Evolutionary conservation across 2,113 vertebrate genomes (phyloP).

Genomic region (Microcebus griseorufus): DNA sequence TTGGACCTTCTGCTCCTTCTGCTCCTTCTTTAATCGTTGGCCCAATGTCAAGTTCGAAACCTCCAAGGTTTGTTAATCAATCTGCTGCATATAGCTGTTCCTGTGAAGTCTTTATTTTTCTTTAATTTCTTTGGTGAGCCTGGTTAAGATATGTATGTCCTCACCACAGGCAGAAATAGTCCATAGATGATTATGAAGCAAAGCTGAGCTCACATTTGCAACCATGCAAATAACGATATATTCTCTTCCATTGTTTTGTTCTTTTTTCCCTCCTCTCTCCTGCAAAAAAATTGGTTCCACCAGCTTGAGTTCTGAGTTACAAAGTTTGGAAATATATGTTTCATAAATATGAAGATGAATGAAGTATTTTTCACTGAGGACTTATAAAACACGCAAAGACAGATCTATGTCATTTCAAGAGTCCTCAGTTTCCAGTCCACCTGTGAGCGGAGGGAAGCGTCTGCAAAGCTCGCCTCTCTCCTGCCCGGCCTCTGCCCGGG

Average conservation of each 20-base stretch:
- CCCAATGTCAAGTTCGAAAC: no score
- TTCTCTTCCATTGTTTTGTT: neutral
- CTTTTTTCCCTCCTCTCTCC: neutral
- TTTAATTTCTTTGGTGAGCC: neutral
- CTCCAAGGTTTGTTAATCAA: neutral
- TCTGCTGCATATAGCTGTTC: neutral
- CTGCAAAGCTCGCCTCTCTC: neutral
- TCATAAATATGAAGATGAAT: neutral
- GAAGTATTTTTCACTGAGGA: neutral
- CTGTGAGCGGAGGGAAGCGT: neutral
- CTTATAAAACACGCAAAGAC: neutral
- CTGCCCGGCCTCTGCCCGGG: neutral
- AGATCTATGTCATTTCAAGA: neutral
- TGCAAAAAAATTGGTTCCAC: neutral
- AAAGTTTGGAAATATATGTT: neutral
- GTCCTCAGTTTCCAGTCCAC: neutral
- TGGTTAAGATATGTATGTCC: neutral
- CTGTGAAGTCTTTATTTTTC: neutral
- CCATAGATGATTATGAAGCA: neutral
- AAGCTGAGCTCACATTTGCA: neutral
- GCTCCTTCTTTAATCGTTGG: no score
- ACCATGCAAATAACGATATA: constrained; percentile 27
- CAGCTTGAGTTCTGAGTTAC: neutral
- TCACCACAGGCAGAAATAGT: neutral
- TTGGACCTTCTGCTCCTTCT: neutral